Evolutionary conservation across 2,113 vertebrate species (phyloP), one percentile per base, ranked within the genome.

Genomic region (Platysteira castanea): DNA sequence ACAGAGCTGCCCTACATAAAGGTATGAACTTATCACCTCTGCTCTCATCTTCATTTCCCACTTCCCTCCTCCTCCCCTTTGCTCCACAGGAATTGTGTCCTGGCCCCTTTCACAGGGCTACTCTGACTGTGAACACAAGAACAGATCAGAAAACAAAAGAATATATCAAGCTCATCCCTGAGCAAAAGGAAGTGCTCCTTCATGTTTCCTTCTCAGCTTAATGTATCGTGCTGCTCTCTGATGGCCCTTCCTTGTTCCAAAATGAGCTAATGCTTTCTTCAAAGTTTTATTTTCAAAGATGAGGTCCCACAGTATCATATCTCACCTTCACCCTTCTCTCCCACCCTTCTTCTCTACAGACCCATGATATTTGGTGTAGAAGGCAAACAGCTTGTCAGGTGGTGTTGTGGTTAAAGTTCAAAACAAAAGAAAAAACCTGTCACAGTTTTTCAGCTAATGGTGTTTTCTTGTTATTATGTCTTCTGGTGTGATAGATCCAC

Each of bases 11-110:
- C 93, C 95, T 94, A 93, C 33, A 95, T 95, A 95, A 93, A 97
- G 86, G 95, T 93, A 92, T 97, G 96, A 97, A 96, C 93, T 95
- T 93, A 84, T 93, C 94, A 96, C 95, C 96, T 92, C 86, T 76
- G 73, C 86, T 96, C 69, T 95, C 88, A 95, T 96, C 93, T 94
- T 81, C 83, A 56, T 96, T 96, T 90, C 93, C 88, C 93, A 84
- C 79, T 81, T 93, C 90, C 83, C 83, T 84, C 90, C 90, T 74
- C 64, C 79, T 92, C 52, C 56, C 69, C 68, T 95, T 88, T 90
- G 85, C 83, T 94, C 76, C 64, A 33, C 64, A 93, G 76, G 46
- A 70, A 61, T 35, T 10, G 0, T 53, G 92, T 86, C 80, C 89
- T 79, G 93, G 90, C 73, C 92, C 60, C 80, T 94, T 95, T 95